A percentile compares a stretch with the other conserved stretches of the same genome.
Evolutionary conservation across 1,140 invertebrate species (phyloP).

Genomic region (Ctenoplectra terminalis): DNA sequence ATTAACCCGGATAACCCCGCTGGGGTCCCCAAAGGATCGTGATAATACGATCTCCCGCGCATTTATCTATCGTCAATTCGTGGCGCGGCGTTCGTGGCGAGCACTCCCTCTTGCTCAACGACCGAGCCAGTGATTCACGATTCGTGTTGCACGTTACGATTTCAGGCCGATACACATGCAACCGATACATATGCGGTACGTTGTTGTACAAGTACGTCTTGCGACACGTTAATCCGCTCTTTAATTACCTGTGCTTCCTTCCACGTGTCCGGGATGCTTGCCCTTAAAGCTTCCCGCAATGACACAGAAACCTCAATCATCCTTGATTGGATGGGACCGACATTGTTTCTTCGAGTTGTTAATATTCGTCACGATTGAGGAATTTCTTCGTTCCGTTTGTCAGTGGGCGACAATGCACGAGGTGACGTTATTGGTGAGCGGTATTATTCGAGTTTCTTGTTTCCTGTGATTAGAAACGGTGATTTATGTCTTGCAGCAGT

Average conservation of each 20-base stretch:
- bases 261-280: constrained; percentile 5
- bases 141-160: constrained; percentile 63
- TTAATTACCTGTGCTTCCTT: constrained; percentile 55
- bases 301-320: not conserved
- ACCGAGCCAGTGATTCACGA: constrained; percentile 69
- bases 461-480: not conserved
- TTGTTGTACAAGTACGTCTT: constrained; percentile 22
- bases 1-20: constrained; percentile 72
- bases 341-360: not conserved
- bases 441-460: not conserved
- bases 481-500: not conserved
- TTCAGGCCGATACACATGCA: constrained; percentile 41
- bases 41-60: constrained; percentile 69
- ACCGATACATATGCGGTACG: not conserved
- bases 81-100: constrained; percentile 48
- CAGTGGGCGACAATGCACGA: not conserved
- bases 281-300: not conserved
- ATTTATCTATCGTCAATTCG: constrained; percentile 66
- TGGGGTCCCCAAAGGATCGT: constrained; percentile 60
- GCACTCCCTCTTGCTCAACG: constrained; percentile 58
- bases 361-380: not conserved
- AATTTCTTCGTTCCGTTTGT: not conserved
- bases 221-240: constrained; percentile 53
- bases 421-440: no score
- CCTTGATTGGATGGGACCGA: not conserved